These are phyloP conservation scores for Ophiodon elongatus DNA, from an alignment of 2,113 vertebrate genomes.

Conservation along the genomic window DNA sequence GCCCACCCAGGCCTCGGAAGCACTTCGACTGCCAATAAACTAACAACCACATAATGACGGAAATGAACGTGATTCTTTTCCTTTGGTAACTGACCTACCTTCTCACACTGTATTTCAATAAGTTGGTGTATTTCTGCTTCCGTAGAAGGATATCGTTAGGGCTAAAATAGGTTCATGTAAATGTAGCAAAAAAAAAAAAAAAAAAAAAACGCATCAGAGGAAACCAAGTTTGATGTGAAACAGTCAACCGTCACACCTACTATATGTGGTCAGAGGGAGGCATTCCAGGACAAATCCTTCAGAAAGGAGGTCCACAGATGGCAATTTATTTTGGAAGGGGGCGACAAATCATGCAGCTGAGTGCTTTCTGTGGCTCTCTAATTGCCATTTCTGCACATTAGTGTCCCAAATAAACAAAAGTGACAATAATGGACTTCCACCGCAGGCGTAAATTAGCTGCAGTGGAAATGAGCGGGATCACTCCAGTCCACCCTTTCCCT, in stretches of 20 bases:
- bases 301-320: conserved; percentile 42
- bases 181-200: not conserved
- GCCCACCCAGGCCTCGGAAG: not conserved
- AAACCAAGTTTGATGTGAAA: not conserved
- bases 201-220: not conserved
- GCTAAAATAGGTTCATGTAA: not conserved
- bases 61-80: not conserved
- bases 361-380: conserved; percentile 56
- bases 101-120: not conserved
- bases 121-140: not conserved
- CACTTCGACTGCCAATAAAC: not conserved
- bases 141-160: not conserved
- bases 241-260: not conserved
- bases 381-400: conserved; percentile 67
- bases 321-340: conserved; percentile 40
- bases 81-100: not conserved
- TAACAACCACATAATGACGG: not conserved
- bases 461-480: conserved; percentile 13
- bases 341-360: conserved; percentile 37
- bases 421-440: conserved; percentile 60
- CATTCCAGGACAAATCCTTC: conserved; percentile 47
- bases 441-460: conserved; percentile 56
- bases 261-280: conserved; percentile 2
- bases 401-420: conserved; percentile 65
- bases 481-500: conserved; percentile 6